Conservation (phyloP, 2,797 vertebrate species). For the Dryobates pubescens region DNA sequence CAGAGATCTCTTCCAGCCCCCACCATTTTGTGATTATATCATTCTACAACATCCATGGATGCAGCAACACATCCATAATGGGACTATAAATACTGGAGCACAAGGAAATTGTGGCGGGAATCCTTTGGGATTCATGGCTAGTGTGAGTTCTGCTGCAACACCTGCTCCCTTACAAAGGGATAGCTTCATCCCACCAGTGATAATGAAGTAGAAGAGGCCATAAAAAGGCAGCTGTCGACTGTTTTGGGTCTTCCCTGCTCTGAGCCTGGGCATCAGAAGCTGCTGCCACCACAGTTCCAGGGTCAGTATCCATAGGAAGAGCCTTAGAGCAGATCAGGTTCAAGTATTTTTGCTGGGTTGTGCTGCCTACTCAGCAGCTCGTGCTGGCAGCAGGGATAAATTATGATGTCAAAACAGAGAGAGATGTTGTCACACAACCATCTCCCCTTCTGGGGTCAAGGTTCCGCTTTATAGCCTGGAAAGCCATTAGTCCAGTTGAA, state of each 20-base stretch:
- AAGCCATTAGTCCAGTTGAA: not conserved
- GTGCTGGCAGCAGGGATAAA: not conserved
- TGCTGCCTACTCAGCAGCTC: not conserved
- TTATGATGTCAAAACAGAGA: constrained; percentile 10
- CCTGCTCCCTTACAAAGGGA: not conserved
- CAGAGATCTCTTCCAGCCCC: no score
- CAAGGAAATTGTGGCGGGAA: not conserved
- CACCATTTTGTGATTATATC: no score
- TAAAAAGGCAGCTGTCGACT: not conserved
- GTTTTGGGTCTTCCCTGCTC: not conserved
- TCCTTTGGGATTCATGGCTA: not conserved
- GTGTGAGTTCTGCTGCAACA: not conserved
- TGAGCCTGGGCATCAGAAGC: not conserved
- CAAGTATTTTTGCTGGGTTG: not conserved
- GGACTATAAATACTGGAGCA: not conserved
- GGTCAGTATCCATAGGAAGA: not conserved
- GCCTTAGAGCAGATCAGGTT: not conserved
- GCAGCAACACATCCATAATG: accelerated
- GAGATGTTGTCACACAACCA: constrained; percentile 7
- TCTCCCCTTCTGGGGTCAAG: constrained; percentile 18
- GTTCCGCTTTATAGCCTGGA: not conserved
- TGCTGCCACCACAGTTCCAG: not conserved
- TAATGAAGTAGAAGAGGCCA: not conserved
- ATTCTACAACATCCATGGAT: not conserved
- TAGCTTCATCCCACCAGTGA: not conserved